phyloP scores from a whole-genome alignment of 2,888 invertebrate species.

The Mallateleia sp. region DNA sequence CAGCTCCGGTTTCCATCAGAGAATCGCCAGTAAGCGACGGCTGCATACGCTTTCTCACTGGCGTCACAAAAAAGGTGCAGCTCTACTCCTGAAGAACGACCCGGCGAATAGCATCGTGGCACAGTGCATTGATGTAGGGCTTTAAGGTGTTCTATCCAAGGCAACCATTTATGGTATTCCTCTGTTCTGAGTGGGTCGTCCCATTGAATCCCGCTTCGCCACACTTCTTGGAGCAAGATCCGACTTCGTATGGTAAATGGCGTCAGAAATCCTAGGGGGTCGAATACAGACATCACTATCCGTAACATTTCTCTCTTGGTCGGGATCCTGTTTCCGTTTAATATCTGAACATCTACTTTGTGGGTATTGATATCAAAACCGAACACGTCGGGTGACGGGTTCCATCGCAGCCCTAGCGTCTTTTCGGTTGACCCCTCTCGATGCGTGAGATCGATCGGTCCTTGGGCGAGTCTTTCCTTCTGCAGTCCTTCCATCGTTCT shows the following conservation, averaged over 20 bases:
- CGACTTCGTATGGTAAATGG: conserved; percentile 78
- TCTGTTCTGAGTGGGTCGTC: conserved; percentile 69
- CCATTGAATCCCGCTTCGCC: conserved; percentile 76
- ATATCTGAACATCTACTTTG: no score
- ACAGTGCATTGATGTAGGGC: background rate
- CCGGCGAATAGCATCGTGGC: conserved; percentile 7
- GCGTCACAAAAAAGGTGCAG: conserved; percentile 27
- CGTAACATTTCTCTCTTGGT: conserved; percentile 76
- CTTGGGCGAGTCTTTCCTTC: no score
- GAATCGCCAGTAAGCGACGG: conserved; percentile 12
- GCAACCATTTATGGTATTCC: conserved; percentile 64
- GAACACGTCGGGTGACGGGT: no score
- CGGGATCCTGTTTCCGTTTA: conserved; percentile 30
- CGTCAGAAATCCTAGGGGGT: conserved; percentile 82
- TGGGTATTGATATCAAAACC: no score
- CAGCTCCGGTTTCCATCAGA: conserved; percentile 4
- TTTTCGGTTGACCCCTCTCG: no score
- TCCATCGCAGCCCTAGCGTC: no score
- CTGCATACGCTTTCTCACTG: conserved; percentile 13
- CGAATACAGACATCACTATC: conserved; percentile 83
- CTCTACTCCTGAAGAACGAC: conserved; percentile 25
- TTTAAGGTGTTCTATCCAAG: conserved; percentile 73
- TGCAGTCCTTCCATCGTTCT: no score
- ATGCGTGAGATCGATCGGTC: no score
- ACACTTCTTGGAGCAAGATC: conserved; percentile 83